Evolutionary conservation across 2,113 vertebrate species (phyloP).

Genomic region (Platichthys stellatus): DNA sequence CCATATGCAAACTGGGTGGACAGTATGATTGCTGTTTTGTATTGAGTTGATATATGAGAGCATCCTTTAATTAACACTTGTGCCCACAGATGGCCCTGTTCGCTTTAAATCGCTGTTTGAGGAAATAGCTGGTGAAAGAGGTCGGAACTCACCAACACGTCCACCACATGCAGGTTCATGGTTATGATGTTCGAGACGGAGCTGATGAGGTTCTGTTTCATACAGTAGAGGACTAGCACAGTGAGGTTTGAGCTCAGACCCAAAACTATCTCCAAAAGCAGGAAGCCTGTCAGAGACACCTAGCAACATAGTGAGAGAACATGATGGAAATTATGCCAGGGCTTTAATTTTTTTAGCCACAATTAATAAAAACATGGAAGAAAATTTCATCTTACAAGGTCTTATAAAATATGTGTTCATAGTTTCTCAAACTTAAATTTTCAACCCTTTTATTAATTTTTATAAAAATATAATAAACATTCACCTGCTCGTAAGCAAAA

Average conservation of each 20-base stretch:
- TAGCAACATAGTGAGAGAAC: conserved; percentile 69
- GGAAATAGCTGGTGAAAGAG: too few species aligned
- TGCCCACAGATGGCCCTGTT: not conserved
- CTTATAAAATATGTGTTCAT: not conserved
- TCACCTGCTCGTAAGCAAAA: not conserved
- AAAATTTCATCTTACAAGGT: too few species aligned
- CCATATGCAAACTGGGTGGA: not conserved
- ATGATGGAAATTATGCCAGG: not conserved
- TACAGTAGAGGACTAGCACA: conserved; percentile 95
- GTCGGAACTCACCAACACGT: conserved; percentile 86
- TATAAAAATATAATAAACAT: too few species aligned
- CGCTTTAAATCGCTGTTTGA: not conserved
- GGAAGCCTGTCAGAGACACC: conserved; percentile 93
- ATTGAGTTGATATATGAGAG: not conserved
- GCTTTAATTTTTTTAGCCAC: not conserved
- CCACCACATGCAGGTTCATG: conserved; percentile 97
- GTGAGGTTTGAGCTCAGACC: conserved; percentile 97
- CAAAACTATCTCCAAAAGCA: conserved; percentile 94
- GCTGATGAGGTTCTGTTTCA: conserved; percentile 98
- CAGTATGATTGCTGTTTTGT: too few species aligned
- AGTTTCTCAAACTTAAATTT: not conserved
- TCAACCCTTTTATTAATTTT: too few species aligned
- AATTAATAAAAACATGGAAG: not conserved
- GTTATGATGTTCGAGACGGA: conserved; percentile 98
- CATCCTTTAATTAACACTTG: not conserved